Percentiles rank a stretch among this genome's conserved stretches.
phyloP scores from a whole-genome alignment of 1,140 invertebrate species.

The Heliconius melpomene region DNA sequence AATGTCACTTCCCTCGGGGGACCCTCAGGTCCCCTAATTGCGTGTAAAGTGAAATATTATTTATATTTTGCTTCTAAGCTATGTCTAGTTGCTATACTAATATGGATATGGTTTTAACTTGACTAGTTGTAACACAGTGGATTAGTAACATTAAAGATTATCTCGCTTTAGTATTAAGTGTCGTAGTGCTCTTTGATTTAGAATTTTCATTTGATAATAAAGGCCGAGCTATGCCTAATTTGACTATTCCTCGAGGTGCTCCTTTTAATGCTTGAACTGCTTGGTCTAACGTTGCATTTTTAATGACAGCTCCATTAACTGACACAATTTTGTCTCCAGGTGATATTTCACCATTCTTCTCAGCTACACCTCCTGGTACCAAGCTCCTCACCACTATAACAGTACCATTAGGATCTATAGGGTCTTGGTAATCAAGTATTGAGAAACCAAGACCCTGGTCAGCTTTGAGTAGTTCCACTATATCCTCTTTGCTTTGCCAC shows the following conservation, averaged over 20 bases:
- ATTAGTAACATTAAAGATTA: constrained; percentile 55
- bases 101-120: constrained; percentile 75
- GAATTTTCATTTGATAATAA: constrained; percentile 64
- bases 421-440: constrained; percentile 96
- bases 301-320: constrained; percentile 92
- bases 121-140: constrained; percentile 73
- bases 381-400: constrained; percentile 97
- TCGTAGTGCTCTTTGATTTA: constrained; percentile 75
- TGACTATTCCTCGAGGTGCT: constrained; percentile 90
- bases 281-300: constrained; percentile 93
- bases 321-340: constrained; percentile 95
- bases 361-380: constrained; percentile 95
- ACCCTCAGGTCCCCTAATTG: neutral
- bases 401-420: constrained; percentile 92
- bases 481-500: constrained; percentile 94
- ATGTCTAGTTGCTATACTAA: constrained; percentile 52
- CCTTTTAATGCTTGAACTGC: constrained; percentile 94
- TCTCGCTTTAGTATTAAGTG: constrained; percentile 68
- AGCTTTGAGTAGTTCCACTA: constrained; percentile 93
- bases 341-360: constrained; percentile 92
- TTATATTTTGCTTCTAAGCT: constrained; percentile 37
- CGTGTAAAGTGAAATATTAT: constrained; percentile 1
- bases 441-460: constrained; percentile 96
- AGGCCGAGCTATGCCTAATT: constrained; percentile 84
- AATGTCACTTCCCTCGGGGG: neutral